Conservation (phyloP, 1,140 invertebrate genomes). For the Polypedilum vanderplanki region DNA sequence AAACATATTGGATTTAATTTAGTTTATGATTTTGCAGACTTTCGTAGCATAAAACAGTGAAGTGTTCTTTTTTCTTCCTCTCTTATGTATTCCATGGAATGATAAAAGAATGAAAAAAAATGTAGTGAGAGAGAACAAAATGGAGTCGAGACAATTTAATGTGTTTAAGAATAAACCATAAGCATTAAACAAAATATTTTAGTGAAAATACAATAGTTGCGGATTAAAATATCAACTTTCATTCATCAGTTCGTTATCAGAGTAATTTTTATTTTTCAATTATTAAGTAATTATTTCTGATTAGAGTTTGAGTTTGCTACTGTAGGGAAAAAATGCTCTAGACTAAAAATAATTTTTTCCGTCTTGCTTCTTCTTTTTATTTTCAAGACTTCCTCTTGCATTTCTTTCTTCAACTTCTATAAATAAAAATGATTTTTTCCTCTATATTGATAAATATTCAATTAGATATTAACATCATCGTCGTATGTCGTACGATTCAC, state of each 20-base stretch:
- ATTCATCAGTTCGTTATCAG: not conserved
- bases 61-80: not conserved
- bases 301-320: not conserved
- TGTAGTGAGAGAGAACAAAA: conserved; percentile 23
- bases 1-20: not conserved
- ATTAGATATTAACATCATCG: too few species aligned
- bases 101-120: conserved; percentile 24
- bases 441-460: too few species aligned
- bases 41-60: conserved; percentile 9
- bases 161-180: conserved; percentile 22
- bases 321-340: not conserved
- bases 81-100: conserved; percentile 22
- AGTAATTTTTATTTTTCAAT: not conserved
- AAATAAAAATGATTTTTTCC: too few species aligned
- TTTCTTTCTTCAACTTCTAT: not conserved
- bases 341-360: not conserved
- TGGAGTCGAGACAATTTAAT: conserved; percentile 25
- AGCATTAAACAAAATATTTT: conserved; percentile 2
- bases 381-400: not conserved
- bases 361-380: not conserved
- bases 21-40: not conserved
- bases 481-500: too few species aligned
- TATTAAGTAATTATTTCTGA: not conserved
- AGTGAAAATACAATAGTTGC: not conserved
- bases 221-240: conserved; percentile 2